Conservation (phyloP, 2,797 vertebrate genomes). For the Brachymystax lenok region DNA sequence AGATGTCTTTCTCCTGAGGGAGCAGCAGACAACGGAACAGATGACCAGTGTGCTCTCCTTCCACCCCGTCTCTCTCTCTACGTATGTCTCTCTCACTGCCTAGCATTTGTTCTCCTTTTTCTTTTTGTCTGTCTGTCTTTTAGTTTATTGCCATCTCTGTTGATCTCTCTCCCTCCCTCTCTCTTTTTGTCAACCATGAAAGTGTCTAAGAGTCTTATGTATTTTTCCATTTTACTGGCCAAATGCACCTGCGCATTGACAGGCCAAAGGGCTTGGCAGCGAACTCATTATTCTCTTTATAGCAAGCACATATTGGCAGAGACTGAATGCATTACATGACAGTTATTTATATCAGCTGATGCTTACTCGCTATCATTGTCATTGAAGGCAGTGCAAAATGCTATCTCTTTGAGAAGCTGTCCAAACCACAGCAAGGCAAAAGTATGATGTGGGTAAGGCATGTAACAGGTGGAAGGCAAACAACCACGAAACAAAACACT, state of each 20-base stretch:
- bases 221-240: not conserved
- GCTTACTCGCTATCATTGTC: slow-evolving; percentile 24
- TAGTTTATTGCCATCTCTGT: not conserved
- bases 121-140: slow-evolving; percentile 8
- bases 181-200: not conserved
- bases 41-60: not conserved
- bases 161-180: slow-evolving; percentile 4
- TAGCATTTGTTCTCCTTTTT: not conserved
- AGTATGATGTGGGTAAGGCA: slow-evolving; percentile 12
- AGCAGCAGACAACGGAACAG: slow-evolving; percentile 1
- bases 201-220: not conserved
- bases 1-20: slow-evolving; percentile 10
- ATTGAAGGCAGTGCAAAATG: slow-evolving; percentile 26
- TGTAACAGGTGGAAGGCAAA: not conserved
- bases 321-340: slow-evolving; percentile 25
- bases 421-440: slow-evolving; percentile 17
- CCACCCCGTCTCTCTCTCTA: slow-evolving; percentile 1
- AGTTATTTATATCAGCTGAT: slow-evolving; percentile 39
- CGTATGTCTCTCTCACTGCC: not conserved
- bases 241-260: slow-evolving; percentile 10
- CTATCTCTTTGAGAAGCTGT: slow-evolving; percentile 10
- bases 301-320: slow-evolving; percentile 18
- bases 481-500: not conserved
- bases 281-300: slow-evolving; percentile 1
- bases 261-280: not conserved